These are phyloP conservation scores for Bufotes viridis DNA, from an alignment of 2,797 vertebrate species.

Conservation along the genomic window DNA sequence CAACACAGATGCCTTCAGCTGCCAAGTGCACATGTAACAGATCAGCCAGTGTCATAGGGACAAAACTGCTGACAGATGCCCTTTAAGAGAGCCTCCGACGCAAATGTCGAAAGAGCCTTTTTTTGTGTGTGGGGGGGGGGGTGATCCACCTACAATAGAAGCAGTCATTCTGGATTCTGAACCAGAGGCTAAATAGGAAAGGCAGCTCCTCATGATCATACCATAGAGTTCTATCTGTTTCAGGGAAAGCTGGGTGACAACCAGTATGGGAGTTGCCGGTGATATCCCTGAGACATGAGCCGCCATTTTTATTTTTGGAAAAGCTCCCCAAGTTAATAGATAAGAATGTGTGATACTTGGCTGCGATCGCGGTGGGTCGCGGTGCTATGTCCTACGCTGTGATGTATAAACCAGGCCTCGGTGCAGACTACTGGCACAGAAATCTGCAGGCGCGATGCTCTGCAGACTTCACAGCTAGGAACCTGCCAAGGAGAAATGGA, in stretches of 20 bases:
- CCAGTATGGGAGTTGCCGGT: not conserved
- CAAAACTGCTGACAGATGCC: too few relatives aligned
- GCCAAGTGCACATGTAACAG: too few relatives aligned
- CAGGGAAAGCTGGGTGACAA: not conserved
- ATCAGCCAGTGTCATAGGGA: too few relatives aligned
- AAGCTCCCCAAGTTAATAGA: not conserved
- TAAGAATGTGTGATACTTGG: slow-evolving; percentile 26
- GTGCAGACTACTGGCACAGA: not conserved
- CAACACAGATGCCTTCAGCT: too few relatives aligned
- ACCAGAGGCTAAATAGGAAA: too few relatives aligned
- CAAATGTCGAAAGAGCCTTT: too few relatives aligned
- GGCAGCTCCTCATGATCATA: not conserved
- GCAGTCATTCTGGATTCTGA: not conserved
- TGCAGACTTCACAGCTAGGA: slow-evolving; percentile 22
- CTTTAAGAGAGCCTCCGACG: too few relatives aligned
- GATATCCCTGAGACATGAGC: not conserved
- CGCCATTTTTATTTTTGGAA: not conserved
- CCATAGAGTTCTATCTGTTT: not conserved
- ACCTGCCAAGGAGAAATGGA: slow-evolving; percentile 18
- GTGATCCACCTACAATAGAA: not conserved
- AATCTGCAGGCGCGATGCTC: slow-evolving; percentile 14
- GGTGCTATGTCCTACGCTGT: not conserved
- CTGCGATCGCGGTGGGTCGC: not conserved
- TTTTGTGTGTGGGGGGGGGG: too few relatives aligned
- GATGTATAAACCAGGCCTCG: not conserved